These are phyloP conservation scores for Spheniscus humboldti DNA, from an alignment of 2,797 vertebrate genomes.

Conservation along the genomic window DNA sequence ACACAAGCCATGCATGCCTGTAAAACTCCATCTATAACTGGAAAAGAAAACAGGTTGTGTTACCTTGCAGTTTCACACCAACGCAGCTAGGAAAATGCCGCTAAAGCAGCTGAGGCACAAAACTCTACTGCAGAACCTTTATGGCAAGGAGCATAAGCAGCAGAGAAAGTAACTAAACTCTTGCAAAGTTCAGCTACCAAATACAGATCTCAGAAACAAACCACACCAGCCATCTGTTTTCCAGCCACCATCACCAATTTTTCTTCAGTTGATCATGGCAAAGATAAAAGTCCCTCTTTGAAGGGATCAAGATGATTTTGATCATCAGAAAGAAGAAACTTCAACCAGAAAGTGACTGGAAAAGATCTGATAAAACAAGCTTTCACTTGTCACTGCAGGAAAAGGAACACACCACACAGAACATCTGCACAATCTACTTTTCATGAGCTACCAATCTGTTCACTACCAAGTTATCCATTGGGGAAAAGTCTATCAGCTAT, in stretches of 20 bases:
- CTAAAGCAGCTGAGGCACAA: neutral
- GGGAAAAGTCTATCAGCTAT: neutral
- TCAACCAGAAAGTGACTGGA: neutral
- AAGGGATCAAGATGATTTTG: neutral
- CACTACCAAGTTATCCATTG: neutral
- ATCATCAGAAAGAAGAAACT: neutral
- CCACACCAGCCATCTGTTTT: neutral
- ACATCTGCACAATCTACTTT: neutral
- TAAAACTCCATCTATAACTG: neutral
- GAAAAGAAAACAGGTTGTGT: neutral
- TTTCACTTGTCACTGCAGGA: neutral
- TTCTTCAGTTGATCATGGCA: neutral
- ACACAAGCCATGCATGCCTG: neutral
- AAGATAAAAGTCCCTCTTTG: neutral
- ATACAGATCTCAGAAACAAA: neutral
- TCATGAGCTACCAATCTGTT: neutral
- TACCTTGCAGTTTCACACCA: neutral
- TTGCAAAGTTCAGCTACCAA: neutral
- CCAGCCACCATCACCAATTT: neutral
- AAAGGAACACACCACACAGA: neutral
- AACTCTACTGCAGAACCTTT: neutral
- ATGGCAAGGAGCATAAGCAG: neutral
- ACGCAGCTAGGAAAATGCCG: neutral
- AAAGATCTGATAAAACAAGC: neutral
- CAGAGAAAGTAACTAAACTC: neutral